Conservation (phyloP, 2,888 invertebrate genomes). For the Erebia palarica region DNA sequence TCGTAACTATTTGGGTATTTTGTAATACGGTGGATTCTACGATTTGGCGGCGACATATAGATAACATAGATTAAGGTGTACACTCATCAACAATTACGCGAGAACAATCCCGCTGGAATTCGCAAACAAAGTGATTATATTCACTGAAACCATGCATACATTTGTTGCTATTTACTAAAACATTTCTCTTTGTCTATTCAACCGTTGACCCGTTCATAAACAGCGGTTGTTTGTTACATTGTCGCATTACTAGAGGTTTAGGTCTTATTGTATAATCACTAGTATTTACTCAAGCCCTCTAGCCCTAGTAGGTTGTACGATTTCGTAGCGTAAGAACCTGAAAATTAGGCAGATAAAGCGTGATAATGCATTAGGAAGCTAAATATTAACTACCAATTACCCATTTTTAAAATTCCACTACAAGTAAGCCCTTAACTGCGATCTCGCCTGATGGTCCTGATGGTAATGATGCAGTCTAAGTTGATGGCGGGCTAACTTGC, state of each 20-base stretch:
- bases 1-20: too few species aligned
- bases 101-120: slow-evolving; percentile 36
- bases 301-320: neutral
- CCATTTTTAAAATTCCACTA: too few species aligned
- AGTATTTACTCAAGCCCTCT: slow-evolving; percentile 1
- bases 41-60: too few species aligned
- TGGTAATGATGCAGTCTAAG: too few species aligned
- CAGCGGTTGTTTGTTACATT: slow-evolving; percentile 30
- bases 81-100: slow-evolving; percentile 2
- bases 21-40: too few species aligned
- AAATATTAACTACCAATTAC: too few species aligned
- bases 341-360: too few species aligned
- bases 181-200: slow-evolving; percentile 47
- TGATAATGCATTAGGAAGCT: too few species aligned
- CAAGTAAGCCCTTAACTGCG: too few species aligned
- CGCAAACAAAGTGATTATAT: slow-evolving; percentile 47
- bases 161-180: slow-evolving; percentile 36
- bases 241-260: slow-evolving; percentile 26
- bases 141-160: slow-evolving; percentile 43
- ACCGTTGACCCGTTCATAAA: slow-evolving; percentile 43
- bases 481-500: too few species aligned
- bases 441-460: too few species aligned
- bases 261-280: slow-evolving; percentile 17
- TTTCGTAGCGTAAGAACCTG: too few species aligned
- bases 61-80: neutral